Evolutionary conservation across 2,888 invertebrate species (phyloP).

Genomic region (Emmelina monodactyla): DNA sequence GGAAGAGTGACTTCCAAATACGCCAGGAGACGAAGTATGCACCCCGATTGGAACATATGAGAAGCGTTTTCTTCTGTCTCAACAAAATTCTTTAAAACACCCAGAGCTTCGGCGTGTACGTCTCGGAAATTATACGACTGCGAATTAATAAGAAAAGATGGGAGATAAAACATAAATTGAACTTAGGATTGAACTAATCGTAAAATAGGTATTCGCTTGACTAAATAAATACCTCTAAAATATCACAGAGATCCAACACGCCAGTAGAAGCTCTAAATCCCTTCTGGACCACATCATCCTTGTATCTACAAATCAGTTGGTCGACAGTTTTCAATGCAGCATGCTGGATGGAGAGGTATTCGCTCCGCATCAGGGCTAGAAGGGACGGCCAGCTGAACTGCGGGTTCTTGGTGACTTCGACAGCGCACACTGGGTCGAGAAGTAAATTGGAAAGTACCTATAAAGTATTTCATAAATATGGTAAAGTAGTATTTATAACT

Average conservation of each 20-base stretch:
- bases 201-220: background rate
- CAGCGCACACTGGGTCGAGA: conserved; percentile 51
- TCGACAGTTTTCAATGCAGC: conserved; percentile 52
- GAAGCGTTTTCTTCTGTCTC: conserved; percentile 47
- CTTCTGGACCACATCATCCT: conserved; percentile 52
- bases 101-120: conserved; percentile 42
- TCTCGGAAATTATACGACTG: conserved; percentile 57
- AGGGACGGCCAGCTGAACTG: conserved; percentile 56
- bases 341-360: conserved; percentile 56
- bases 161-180: background rate
- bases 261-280: conserved; percentile 57
- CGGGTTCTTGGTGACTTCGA: conserved; percentile 51
- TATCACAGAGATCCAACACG: conserved; percentile 50
- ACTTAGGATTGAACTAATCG: background rate
- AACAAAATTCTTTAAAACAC: conserved; percentile 45
- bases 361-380: conserved; percentile 51
- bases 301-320: conserved; percentile 49
- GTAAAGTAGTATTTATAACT: too few relatives aligned
- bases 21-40: conserved; percentile 42
- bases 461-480: too few relatives aligned
- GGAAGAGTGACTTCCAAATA: conserved; percentile 54
- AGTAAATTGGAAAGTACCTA: conserved; percentile 56
- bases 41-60: conserved; percentile 47
- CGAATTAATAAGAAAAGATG: background rate
- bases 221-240: conserved; percentile 44